phyloP scores from a whole-genome alignment of 1,140 invertebrate species.

The Fragariocoptes setiger region DNA sequence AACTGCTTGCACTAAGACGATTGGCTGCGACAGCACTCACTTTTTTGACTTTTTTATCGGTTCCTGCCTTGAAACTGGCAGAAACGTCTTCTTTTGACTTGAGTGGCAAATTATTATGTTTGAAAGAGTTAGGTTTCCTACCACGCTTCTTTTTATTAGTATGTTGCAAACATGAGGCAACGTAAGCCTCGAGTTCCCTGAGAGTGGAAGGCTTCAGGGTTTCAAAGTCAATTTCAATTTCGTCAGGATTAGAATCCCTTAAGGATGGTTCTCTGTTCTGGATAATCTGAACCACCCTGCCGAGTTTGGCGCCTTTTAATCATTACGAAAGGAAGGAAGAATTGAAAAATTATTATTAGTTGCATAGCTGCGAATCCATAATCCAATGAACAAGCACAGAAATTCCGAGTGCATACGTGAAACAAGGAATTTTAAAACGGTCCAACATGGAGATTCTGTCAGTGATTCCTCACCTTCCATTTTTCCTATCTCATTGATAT shows the following conservation, averaged over 20 bases:
- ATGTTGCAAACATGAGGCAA: constrained; percentile 75
- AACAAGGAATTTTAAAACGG: no score
- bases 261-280: constrained; percentile 83
- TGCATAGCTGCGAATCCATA: constrained; percentile 7
- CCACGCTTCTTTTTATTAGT: constrained; percentile 66
- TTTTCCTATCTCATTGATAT: constrained; percentile 65
- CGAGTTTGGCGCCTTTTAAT: constrained; percentile 57
- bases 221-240: constrained; percentile 99
- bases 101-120: background rate
- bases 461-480: no score
- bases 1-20: constrained; percentile 23
- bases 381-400: no score
- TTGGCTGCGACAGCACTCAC: constrained; percentile 22
- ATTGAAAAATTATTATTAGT: constrained; percentile 14
- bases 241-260: constrained; percentile 93
- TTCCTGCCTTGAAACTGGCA: background rate
- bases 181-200: constrained; percentile 83
- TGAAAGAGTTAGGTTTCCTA: background rate
- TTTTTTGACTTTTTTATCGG: no score
- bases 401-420: no score
- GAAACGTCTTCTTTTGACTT: background rate
- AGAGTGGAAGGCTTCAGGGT: constrained; percentile 90
- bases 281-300: constrained; percentile 91
- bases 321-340: no score
- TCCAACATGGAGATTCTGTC: no score